These are phyloP conservation scores for Pomacea maculata DNA, from an alignment of 1,140 invertebrate genomes.

Conservation along the genomic window DNA sequence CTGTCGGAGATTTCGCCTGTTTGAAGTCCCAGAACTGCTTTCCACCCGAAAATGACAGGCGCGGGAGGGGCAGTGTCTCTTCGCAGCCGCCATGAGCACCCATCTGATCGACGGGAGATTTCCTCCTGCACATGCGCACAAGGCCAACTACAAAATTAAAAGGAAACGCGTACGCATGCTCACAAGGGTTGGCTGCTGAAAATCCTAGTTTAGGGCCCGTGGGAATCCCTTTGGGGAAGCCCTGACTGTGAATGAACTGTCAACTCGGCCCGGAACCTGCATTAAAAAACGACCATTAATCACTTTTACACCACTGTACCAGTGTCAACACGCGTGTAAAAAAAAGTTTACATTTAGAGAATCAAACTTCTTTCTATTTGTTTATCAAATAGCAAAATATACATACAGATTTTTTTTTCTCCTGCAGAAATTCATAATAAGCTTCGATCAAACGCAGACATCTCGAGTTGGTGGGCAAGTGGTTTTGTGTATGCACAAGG, in stretches of 20 bases:
- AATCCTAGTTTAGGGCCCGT: constrained; percentile 38
- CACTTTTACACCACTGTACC: constrained; percentile 23
- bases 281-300: constrained; percentile 27
- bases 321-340: constrained; percentile 9
- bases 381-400: too few relatives aligned
- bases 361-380: too few relatives aligned
- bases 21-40: constrained; percentile 50
- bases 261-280: constrained; percentile 32
- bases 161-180: constrained; percentile 42
- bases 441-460: too few relatives aligned
- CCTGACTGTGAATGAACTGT: constrained; percentile 48
- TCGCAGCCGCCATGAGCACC: constrained; percentile 65
- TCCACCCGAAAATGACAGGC: constrained; percentile 43
- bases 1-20: constrained; percentile 51
- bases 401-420: too few relatives aligned
- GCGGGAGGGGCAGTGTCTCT: constrained; percentile 63
- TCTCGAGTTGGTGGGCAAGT: too few relatives aligned
- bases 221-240: constrained; percentile 47
- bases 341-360: not conserved
- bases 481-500: too few relatives aligned
- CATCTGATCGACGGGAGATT: constrained; percentile 58
- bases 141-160: constrained; percentile 18
- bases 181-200: constrained; percentile 5
- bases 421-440: too few relatives aligned
- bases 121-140: constrained; percentile 53